Conservation (phyloP, 1,140 invertebrate genomes). For the Drosophila rhopaloa region DNA sequence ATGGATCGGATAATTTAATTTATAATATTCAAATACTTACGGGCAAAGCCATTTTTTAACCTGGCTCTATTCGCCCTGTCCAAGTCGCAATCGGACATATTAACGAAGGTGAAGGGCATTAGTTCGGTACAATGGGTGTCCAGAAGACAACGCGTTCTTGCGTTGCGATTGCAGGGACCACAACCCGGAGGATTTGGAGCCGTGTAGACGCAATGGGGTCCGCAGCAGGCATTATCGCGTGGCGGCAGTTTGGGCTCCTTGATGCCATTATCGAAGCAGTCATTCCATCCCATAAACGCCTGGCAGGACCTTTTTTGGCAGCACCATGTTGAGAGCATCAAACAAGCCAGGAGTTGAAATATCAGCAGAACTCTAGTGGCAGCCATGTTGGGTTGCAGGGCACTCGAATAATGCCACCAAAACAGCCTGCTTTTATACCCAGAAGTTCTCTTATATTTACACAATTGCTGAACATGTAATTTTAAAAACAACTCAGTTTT, state of each 20-base stretch:
- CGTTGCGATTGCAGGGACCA: background rate
- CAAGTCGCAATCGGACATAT: background rate
- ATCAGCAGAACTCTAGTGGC: constrained; percentile 10
- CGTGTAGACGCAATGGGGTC: constrained; percentile 8
- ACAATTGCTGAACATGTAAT: constrained; percentile 20
- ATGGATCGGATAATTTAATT: background rate
- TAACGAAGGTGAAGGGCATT: background rate
- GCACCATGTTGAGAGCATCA: background rate
- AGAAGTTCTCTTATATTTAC: constrained; percentile 2
- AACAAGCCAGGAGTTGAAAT: background rate
- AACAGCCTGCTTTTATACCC: constrained; percentile 25
- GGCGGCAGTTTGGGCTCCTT: constrained; percentile 21
- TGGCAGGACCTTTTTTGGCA: background rate
- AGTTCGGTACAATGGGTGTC: constrained; percentile 21
- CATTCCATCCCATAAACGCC: background rate
- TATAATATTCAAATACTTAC: background rate
- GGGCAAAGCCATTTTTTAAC: background rate
- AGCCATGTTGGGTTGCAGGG: constrained; percentile 7
- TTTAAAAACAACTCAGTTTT: constrained; percentile 23
- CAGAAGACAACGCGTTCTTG: constrained; percentile 1
- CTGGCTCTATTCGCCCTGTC: background rate
- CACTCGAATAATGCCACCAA: background rate
- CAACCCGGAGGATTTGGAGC: background rate
- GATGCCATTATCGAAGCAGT: background rate
- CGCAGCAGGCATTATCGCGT: constrained; percentile 35